Evolutionary conservation across 2,113 vertebrate genomes (phyloP).

Genomic region (Blennius ocellaris): DNA sequence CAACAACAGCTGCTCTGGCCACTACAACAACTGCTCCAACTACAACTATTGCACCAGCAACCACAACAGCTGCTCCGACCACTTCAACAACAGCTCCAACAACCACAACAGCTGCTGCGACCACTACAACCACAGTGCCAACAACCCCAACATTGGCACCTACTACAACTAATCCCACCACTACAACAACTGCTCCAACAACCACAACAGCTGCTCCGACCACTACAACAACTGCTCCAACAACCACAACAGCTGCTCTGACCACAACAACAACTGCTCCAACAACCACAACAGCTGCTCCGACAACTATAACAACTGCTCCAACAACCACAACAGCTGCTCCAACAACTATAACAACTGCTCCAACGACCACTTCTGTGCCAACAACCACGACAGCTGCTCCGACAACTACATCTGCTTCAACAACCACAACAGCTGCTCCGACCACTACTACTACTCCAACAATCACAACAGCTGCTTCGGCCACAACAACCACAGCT

Average conservation of each 20-base stretch:
- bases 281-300: too few relatives aligned
- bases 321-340: neutral
- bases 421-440: neutral
- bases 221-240: neutral
- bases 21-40: too few relatives aligned
- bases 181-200: neutral
- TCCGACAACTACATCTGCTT: neutral
- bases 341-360: too few relatives aligned
- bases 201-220: neutral
- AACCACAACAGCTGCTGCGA: neutral
- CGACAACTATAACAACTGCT: neutral
- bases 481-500: fast-evolving
- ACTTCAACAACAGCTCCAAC: neutral
- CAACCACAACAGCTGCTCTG: too few relatives aligned
- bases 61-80: too few relatives aligned
- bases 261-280: too few relatives aligned
- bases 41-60: neutral
- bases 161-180: too few relatives aligned
- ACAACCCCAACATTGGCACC: neutral
- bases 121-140: neutral
- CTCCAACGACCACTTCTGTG: too few relatives aligned
- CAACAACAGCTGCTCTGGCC: too few relatives aligned
- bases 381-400: neutral
- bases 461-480: neutral
- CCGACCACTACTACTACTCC: neutral